These are phyloP conservation scores for Poecilia velifera DNA, from an alignment of 2,797 vertebrate species.

Conservation along the genomic window DNA sequence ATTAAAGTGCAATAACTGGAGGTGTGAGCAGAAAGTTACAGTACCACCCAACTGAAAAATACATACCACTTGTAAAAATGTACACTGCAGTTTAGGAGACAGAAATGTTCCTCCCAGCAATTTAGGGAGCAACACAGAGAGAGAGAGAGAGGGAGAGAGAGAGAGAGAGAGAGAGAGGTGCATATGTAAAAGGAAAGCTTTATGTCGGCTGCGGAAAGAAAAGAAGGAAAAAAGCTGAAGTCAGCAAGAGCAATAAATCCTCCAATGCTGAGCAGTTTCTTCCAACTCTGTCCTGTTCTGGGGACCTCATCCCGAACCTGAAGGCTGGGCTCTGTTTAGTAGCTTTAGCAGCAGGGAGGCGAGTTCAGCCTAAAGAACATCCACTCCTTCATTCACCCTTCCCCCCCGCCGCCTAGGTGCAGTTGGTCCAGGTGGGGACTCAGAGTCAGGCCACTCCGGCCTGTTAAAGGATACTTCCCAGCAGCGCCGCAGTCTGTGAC, in stretches of 20 bases:
- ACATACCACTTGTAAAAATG: conserved; percentile 68
- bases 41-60: conserved; percentile 68
- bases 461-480: conserved; percentile 61
- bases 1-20: conserved; percentile 74
- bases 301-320: conserved; percentile 60
- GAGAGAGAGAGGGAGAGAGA: conserved; percentile 19
- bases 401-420: conserved; percentile 27
- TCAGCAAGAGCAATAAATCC: conserved; percentile 78
- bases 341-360: conserved; percentile 70
- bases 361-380: conserved; percentile 49
- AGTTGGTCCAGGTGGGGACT: conserved; percentile 56
- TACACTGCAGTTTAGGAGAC: conserved; percentile 60
- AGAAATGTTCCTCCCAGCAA: conserved; percentile 72
- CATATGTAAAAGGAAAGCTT: conserved; percentile 70
- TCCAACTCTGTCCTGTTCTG: conserved; percentile 65
- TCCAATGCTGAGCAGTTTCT: conserved; percentile 67
- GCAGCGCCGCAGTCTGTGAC: conserved; percentile 60
- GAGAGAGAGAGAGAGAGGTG: conserved; percentile 48
- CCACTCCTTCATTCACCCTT: conserved; percentile 24
- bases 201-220: conserved; percentile 59
- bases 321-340: conserved; percentile 68
- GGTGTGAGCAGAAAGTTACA: conserved; percentile 71
- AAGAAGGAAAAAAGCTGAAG: conserved; percentile 67
- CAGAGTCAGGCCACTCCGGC: conserved; percentile 46
- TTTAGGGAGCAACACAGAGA: conserved; percentile 57